These are phyloP conservation scores for Margarornis squamiger DNA, from an alignment of 2,797 vertebrate species.

Conservation along the genomic window DNA sequence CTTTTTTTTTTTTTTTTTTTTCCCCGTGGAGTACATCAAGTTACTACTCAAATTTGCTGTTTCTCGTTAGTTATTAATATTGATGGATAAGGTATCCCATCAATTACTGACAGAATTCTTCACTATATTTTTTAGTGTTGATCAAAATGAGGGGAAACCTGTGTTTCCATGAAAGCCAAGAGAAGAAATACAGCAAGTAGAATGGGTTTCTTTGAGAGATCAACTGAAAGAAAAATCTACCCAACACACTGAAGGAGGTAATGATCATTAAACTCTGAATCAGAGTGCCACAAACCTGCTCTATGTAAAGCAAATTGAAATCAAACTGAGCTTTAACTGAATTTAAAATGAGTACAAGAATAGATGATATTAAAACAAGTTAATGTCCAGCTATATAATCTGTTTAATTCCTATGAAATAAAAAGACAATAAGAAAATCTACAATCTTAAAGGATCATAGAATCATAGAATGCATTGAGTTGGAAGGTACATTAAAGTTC, in stretches of 20 bases:
- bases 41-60: background rate
- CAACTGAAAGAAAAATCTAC: constrained; percentile 19
- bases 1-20: background rate
- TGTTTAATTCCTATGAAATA: background rate
- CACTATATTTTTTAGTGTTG: constrained; percentile 35
- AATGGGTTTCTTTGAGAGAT: background rate
- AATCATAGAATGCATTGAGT: background rate
- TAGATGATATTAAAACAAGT: background rate
- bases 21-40: background rate
- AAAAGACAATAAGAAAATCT: background rate
- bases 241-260: background rate
- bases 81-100: constrained; percentile 14
- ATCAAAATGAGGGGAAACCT: constrained; percentile 18
- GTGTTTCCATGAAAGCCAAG: background rate
- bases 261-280: background rate
- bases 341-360: background rate
- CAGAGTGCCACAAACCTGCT: background rate
- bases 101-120: constrained; percentile 33
- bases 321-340: background rate
- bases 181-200: background rate
- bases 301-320: background rate
- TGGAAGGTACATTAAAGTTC: background rate
- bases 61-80: background rate
- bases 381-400: background rate
- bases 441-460: background rate